phyloP scores from a whole-genome alignment of 1,140 invertebrate genomes.

The Dendrolimus kikuchii region DNA sequence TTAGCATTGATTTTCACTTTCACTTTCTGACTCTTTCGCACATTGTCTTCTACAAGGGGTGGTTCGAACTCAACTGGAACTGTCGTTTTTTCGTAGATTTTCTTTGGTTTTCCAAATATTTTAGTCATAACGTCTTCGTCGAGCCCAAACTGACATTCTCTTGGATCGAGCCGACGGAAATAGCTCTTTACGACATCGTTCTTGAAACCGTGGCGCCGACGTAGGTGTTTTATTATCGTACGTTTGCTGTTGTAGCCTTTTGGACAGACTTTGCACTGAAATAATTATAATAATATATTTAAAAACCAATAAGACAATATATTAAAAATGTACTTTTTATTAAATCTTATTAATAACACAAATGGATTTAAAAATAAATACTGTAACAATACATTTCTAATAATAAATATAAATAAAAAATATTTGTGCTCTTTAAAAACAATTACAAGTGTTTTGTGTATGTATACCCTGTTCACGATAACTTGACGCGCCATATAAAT shows the following conservation, averaged over 20 bases:
- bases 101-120: slow-evolving; percentile 58
- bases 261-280: slow-evolving; percentile 57
- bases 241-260: slow-evolving; percentile 56
- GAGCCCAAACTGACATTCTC: slow-evolving; percentile 50
- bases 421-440: no score
- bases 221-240: slow-evolving; percentile 55
- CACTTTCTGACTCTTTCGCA: slow-evolving; percentile 12
- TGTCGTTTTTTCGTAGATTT: slow-evolving; percentile 21
- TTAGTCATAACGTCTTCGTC: slow-evolving; percentile 50
- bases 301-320: slow-evolving; percentile 4
- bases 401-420: no score
- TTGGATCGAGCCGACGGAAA: slow-evolving; percentile 45
- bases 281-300: slow-evolving; percentile 16
- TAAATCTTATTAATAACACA: no score
- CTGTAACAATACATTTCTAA: no score
- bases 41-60: not conserved
- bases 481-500: no score
- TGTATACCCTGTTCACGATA: no score
- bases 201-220: slow-evolving; percentile 48
- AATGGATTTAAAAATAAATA: no score
- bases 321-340: no score
- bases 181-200: slow-evolving; percentile 40
- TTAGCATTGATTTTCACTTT: slow-evolving; percentile 16
- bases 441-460: no score
- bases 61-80: slow-evolving; percentile 5